Evolutionary conservation across 2,797 vertebrate genomes (phyloP).

Genomic region (Pseudochaenichthys georgianus): DNA sequence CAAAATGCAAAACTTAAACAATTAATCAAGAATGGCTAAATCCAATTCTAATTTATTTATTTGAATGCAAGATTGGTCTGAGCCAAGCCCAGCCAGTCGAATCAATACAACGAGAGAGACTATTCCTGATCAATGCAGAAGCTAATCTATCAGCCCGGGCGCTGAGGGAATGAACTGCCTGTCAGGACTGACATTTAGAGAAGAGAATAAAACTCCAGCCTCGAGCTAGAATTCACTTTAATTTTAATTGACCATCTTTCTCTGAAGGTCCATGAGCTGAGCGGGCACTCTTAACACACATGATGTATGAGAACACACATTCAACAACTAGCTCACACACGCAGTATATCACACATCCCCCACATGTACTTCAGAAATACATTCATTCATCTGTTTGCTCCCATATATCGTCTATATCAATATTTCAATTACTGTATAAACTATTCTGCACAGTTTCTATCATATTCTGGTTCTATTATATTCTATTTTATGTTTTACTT

Average conservation of each 20-base stretch:
- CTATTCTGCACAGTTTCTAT: no score
- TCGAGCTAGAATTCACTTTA: slow-evolving; percentile 44
- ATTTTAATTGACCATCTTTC: slow-evolving; percentile 48
- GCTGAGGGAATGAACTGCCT: slow-evolving; percentile 23
- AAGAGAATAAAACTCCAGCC: slow-evolving; percentile 15
- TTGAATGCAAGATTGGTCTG: background rate
- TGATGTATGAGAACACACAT: background rate
- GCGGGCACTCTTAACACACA: slow-evolving; percentile 26
- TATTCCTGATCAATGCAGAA: slow-evolving; percentile 55
- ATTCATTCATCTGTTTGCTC: no score
- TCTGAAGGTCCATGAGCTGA: slow-evolving; percentile 47
- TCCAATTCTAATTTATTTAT: slow-evolving; percentile 7
- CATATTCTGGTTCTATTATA: no score
- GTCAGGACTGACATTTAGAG: slow-evolving; percentile 51
- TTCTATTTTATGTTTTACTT: no score
- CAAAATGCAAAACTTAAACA: slow-evolving; percentile 5
- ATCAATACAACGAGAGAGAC: slow-evolving; percentile 51
- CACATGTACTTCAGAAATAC: no score
- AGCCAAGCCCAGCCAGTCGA: background rate
- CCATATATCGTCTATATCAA: no score
- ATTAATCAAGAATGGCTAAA: background rate
- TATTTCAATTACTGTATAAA: no score
- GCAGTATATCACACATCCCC: slow-evolving; percentile 7
- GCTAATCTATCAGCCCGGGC: slow-evolving; percentile 46
- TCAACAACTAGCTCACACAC: background rate